Base-by-base conservation (phyloP, 2,888 invertebrate species). In the Caenorhabditis sinica region DNA sequence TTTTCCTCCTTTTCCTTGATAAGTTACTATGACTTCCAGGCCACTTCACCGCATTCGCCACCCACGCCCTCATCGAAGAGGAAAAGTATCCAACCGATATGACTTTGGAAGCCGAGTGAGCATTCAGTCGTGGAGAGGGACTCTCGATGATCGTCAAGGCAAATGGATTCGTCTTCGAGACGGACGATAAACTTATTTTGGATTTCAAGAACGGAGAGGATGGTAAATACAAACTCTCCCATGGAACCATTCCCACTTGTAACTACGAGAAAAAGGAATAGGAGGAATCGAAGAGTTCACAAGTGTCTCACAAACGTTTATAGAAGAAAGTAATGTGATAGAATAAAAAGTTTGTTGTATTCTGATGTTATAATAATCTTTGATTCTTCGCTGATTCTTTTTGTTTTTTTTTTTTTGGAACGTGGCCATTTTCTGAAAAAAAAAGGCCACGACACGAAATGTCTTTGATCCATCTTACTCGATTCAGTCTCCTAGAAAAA, bases 211-310 rank as follows among this genome's bases (percentile, higher is more conserved):
- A 71, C 11, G 63, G 65, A 56, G 43, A n/a, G 2, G 79, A 79
- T 13, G 77, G 63, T 2, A 63, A 61, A 3, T 79, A 36, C 13
- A 71, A 71, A 17, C 17, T 79, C 43, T 30, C 43, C 5, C 65
- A 79, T 13, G 79, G 79, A 40, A 56, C 71, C 15, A 79, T 79
- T 72, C 71, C 72, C 17, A 79, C 79, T 8, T 79, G 79, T n/a
- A 72, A 20, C 6, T 49, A 49, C 20, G 49, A 49, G 20, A 20
- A 49, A 20, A 20, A 33, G 11, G n/a, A 20, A 20, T 49, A 13
- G 15, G 9, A 45, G 11, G 1, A 45, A 45, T 15, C 15, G 15
- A 20, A 49, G 49, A 49, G 20, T 49, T 49, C 20, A 20, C 20
- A 20, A n/a, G n/a, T 20, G 40, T 40, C 40, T 13, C 40, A 11